Conservation (phyloP, 2,888 invertebrate genomes). For the Hymenopus coronatus region DNA sequence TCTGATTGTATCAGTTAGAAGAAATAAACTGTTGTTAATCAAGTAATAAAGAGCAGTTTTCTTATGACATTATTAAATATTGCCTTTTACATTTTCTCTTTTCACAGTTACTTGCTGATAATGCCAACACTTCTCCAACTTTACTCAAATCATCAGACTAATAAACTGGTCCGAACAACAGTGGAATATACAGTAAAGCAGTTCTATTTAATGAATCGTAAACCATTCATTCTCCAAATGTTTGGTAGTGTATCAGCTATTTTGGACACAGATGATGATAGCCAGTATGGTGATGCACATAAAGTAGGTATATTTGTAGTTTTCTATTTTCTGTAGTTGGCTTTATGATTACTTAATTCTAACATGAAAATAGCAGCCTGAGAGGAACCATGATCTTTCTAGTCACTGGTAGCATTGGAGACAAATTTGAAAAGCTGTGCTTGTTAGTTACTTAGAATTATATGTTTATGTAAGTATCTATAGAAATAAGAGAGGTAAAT, state of each 20-base stretch:
- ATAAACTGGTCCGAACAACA: constrained; percentile 89
- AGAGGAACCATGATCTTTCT: too few species aligned
- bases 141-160: constrained; percentile 97
- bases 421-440: too few species aligned
- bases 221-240: constrained; percentile 98
- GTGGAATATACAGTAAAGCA: constrained; percentile 98
- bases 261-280: constrained; percentile 85
- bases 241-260: constrained; percentile 97
- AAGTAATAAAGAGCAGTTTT: too few species aligned
- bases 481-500: too few species aligned
- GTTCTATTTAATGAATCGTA: constrained; percentile 95
- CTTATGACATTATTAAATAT: too few species aligned
- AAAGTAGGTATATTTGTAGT: constrained; percentile 57
- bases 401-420: too few species aligned
- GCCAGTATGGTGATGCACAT: constrained; percentile 86
- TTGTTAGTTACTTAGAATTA: too few species aligned
- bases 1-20: too few species aligned
- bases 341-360: background rate
- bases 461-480: too few species aligned
- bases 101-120: constrained; percentile 80
- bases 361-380: too few species aligned
- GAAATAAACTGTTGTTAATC: too few species aligned
- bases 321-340: background rate
- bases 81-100: background rate
- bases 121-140: constrained; percentile 97